Percentiles rank a stretch among this genome's conserved stretches.
phyloP scores from a whole-genome alignment of 2,888 invertebrate genomes.

The Idaea straminata region DNA sequence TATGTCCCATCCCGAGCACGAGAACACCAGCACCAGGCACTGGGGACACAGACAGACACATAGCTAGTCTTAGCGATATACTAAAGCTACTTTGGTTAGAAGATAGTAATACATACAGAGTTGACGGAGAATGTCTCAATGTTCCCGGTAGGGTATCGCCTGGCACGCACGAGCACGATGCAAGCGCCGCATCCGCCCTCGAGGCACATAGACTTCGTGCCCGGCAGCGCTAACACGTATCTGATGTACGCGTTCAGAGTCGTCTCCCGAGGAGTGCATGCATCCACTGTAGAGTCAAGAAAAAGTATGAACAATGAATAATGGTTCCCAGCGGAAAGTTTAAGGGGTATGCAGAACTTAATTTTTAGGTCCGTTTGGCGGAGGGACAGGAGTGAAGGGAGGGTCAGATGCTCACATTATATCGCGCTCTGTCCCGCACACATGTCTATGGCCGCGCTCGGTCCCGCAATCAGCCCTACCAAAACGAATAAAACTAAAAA shows the following conservation, averaged over 20 bases:
- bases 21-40: constrained; percentile 79
- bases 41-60: constrained; percentile 25
- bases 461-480: too few relatives aligned
- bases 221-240: constrained; percentile 78
- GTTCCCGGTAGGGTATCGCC: constrained; percentile 41
- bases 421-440: too few relatives aligned
- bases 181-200: constrained; percentile 69
- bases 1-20: constrained; percentile 84
- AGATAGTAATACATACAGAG: constrained; percentile 47
- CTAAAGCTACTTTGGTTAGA: too few relatives aligned
- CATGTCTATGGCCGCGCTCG: too few relatives aligned
- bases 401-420: too few relatives aligned
- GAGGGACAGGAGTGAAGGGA: too few relatives aligned
- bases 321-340: too few relatives aligned
- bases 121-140: constrained; percentile 64
- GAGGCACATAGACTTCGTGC: constrained; percentile 82
- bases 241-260: constrained; percentile 83
- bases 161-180: constrained; percentile 61
- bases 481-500: too few relatives aligned
- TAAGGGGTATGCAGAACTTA: too few relatives aligned
- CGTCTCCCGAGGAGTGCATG: constrained; percentile 67
- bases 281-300: constrained; percentile 42
- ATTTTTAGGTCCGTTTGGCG: too few relatives aligned
- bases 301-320: too few relatives aligned
- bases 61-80: not conserved